These are phyloP conservation scores for Portunus trituberculatus DNA, from an alignment of 1,140 invertebrate genomes.

Conservation along the genomic window DNA sequence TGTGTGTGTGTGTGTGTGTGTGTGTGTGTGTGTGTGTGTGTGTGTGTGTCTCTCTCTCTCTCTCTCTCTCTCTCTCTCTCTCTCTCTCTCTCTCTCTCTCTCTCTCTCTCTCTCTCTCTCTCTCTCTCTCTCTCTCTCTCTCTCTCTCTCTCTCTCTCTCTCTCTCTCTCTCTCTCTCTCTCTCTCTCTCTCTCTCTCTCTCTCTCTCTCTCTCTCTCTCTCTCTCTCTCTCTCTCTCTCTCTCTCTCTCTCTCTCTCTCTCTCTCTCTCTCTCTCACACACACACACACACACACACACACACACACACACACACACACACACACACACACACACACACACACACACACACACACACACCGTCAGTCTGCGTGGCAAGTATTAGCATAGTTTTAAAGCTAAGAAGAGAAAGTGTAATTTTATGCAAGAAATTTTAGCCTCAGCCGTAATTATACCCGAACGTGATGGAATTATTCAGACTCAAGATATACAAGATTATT, in stretches of 20 bases:
- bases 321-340: background rate
- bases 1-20: constrained; percentile 11
- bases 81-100: too few species aligned
- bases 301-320: background rate
- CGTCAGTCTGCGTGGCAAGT: background rate
- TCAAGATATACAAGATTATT: background rate
- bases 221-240: too few species aligned
- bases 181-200: constrained; percentile 35
- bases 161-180: constrained; percentile 32
- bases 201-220: constrained; percentile 5
- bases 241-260: too few species aligned
- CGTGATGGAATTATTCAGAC: constrained; percentile 1
- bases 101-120: too few species aligned
- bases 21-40: constrained; percentile 11
- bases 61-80: too few species aligned
- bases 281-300: too few species aligned
- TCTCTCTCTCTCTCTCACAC: too few species aligned
- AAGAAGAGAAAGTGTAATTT: constrained; percentile 1
- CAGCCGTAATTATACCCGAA: background rate
- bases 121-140: too few species aligned
- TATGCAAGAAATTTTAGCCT: background rate
- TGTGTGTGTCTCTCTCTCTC: too few species aligned
- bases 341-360: background rate
- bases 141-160: too few species aligned
- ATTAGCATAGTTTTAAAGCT: constrained; percentile 22